Conservation (phyloP, 2,113 vertebrate genomes). For the Oncorhynchus gorbuscha region DNA sequence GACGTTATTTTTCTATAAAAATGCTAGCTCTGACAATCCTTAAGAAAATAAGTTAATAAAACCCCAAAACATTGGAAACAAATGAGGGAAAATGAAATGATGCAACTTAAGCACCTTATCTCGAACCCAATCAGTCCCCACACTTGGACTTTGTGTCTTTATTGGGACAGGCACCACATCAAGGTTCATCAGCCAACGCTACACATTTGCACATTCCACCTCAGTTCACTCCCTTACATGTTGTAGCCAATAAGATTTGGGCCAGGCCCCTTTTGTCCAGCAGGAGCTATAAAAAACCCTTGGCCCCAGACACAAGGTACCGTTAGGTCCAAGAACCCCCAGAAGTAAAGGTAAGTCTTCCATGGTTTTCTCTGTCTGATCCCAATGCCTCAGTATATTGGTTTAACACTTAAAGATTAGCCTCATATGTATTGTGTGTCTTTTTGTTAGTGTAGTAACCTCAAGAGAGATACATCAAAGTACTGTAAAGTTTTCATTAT, state of each 20-base stretch:
- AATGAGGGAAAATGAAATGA: too few species aligned
- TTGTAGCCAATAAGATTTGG: conserved; percentile 29
- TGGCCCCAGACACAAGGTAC: conserved; percentile 24
- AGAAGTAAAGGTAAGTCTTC: conserved; percentile 47
- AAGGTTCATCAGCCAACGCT: background rate
- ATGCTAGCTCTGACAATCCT: too few species aligned
- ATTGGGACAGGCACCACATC: background rate
- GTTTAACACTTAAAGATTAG: background rate
- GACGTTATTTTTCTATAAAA: too few species aligned
- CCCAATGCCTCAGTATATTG: too few species aligned
- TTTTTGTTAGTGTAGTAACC: too few species aligned
- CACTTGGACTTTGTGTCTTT: background rate
- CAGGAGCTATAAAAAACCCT: conserved; percentile 53
- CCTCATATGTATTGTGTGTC: background rate
- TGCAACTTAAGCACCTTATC: too few species aligned
- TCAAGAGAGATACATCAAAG: too few species aligned
- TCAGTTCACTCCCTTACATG: conserved; percentile 25
- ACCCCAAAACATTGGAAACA: too few species aligned
- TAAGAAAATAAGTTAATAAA: too few species aligned
- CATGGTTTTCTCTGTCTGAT: background rate
- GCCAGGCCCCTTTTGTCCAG: conserved; percentile 27
- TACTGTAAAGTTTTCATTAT: too few species aligned
- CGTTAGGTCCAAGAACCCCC: conserved; percentile 31
- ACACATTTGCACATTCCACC: background rate
- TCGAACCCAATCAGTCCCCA: background rate